Evolutionary conservation across 2,797 vertebrate species (phyloP).

Genomic region (Enteromius argenteus): DNA sequence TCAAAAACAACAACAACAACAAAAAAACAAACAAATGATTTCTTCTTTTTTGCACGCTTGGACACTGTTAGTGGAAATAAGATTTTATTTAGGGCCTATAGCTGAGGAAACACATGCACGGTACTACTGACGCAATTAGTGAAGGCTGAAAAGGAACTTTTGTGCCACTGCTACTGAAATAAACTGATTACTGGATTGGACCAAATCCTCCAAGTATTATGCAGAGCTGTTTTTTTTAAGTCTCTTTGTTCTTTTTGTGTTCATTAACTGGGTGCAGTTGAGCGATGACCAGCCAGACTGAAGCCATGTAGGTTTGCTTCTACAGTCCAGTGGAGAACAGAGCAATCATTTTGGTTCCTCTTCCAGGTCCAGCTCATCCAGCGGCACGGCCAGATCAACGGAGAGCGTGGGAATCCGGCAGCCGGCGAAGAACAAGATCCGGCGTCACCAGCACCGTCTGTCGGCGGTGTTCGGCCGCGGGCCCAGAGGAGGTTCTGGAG

Average conservation of each 20-base stretch:
- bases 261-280: not conserved
- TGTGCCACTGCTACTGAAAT: slow-evolving; percentile 39
- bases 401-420: slow-evolving; percentile 71
- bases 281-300: not conserved
- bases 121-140: not conserved
- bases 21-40: not conserved
- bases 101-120: not conserved
- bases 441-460: slow-evolving; percentile 78
- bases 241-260: slow-evolving; percentile 6
- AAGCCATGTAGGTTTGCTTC: not conserved
- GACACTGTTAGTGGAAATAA: not conserved
- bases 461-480: slow-evolving; percentile 78
- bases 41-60: not conserved
- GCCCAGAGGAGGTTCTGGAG: slow-evolving; percentile 57
- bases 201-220: slow-evolving; percentile 43
- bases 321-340: not conserved
- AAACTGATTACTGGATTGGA: slow-evolving; percentile 52
- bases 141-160: slow-evolving; percentile 38
- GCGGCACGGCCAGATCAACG: slow-evolving; percentile 66
- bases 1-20: not conserved
- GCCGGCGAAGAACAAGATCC: slow-evolving; percentile 77
- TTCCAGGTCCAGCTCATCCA: slow-evolving; percentile 75
- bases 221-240: not conserved
- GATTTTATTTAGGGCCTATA: not conserved
- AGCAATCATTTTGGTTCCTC: not conserved